A percentile compares a stretch with the other conserved stretches of the same genome.
Conservation (phyloP, 2,797 vertebrate species). For the Rhinophrynus dorsalis region DNA sequence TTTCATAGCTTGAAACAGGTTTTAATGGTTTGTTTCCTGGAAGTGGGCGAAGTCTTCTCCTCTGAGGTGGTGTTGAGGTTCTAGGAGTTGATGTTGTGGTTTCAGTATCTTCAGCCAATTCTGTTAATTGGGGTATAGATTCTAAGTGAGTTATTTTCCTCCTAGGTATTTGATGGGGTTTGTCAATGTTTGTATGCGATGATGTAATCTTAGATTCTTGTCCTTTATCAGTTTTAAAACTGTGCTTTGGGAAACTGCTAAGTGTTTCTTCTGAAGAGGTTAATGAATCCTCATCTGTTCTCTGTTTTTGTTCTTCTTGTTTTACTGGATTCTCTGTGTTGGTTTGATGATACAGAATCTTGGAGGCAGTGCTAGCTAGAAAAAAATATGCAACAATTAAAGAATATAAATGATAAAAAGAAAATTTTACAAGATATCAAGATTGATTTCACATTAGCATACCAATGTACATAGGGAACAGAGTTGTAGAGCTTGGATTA, state of each 20-base stretch:
- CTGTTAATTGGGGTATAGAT: constrained; percentile 61
- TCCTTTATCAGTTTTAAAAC: constrained; percentile 25
- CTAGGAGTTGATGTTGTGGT: constrained; percentile 53
- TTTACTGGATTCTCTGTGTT: constrained; percentile 59
- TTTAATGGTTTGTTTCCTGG: constrained; percentile 73
- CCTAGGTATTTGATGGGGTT: constrained; percentile 55
- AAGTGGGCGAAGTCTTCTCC: constrained; percentile 66
- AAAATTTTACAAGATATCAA: too few species aligned
- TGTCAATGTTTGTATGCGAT: constrained; percentile 41
- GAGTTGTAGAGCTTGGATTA: too few species aligned
- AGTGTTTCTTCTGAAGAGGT: constrained; percentile 53
- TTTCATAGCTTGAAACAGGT: constrained; percentile 70
- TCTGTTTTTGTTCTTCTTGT: constrained; percentile 29
- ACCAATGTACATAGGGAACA: too few species aligned
- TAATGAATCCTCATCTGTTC: constrained; percentile 38
- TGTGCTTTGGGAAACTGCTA: constrained; percentile 52
- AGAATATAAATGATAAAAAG: too few species aligned
- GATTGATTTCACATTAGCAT: too few species aligned
- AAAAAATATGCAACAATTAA: constrained; percentile 41
- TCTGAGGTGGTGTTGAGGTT: constrained; percentile 50
- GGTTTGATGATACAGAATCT: constrained; percentile 55
- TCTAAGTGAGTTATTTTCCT: constrained; percentile 53
- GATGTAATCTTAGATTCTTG: constrained; percentile 62
- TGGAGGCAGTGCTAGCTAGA: constrained; percentile 69
- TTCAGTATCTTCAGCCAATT: constrained; percentile 59